Percentiles rank a stretch among this genome's conserved stretches.
Conservation (phyloP, 2,888 invertebrate genomes). For the Orthonychiurus folsomi region DNA sequence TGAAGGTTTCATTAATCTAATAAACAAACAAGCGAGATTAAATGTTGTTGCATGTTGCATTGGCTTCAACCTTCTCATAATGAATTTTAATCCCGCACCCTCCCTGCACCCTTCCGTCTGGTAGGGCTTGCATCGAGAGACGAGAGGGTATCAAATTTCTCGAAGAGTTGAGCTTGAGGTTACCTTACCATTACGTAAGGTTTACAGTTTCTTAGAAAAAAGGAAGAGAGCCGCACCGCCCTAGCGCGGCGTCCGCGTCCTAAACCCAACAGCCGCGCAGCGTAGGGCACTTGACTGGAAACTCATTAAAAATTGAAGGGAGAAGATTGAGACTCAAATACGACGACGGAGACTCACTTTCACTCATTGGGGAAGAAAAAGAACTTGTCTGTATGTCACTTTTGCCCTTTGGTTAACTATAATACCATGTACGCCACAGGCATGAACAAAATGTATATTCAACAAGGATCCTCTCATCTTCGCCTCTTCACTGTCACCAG, state of each 20-base stretch:
- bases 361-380: not conserved
- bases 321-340: too few relatives aligned
- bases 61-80: too few relatives aligned
- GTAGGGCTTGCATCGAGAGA: too few relatives aligned
- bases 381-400: not conserved
- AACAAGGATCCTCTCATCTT: not conserved
- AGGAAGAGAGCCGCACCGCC: too few relatives aligned
- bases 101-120: too few relatives aligned
- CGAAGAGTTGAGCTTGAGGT: too few relatives aligned
- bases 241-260: not conserved
- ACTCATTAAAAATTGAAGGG: slow-evolving; percentile 1
- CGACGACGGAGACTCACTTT: not conserved
- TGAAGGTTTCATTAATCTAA: too few relatives aligned
- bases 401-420: not conserved
- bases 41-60: too few relatives aligned
- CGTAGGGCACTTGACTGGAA: not conserved
- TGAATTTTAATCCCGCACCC: too few relatives aligned
- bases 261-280: too few relatives aligned
- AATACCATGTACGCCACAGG: not conserved
- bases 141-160: too few relatives aligned
- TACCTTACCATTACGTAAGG: not conserved
- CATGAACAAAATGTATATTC: not conserved
- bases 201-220: not conserved
- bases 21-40: too few relatives aligned
- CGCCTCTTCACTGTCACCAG: not conserved